Base-by-base conservation (phyloP, 1,140 invertebrate genomes). In the Hestina assimilis region DNA sequence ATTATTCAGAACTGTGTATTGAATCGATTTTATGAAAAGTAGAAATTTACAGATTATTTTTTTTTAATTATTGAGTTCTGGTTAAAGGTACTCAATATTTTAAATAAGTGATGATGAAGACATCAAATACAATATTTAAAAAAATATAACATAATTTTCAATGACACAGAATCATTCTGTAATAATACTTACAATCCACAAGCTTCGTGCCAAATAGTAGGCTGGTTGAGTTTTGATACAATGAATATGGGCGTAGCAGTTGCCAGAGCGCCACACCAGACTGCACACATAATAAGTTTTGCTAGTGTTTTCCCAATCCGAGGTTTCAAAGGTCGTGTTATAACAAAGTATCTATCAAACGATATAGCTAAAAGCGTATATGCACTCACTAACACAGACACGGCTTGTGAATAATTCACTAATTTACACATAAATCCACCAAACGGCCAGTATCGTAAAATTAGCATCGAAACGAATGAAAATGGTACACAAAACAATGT, bases 361-460 rank as follows among this genome's bases (percentile, higher is more conserved):
- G 94, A 95, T 70, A 97, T 96, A 3, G 95, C 95, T 1, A 96
- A 92, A 65, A 97, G 72, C 0, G 95, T 96, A 69, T 96, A 96
- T 1, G 95, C 94, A 69, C 93, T 95, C 12, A 96, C 94, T 33
- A 96, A 90, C 6, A 96, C 95, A 0, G 95, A 94, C 1, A 96
- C 92, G 0, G 93, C 94, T 84, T 95, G 93, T 0, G 93, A 92
- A 73, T 94, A 96, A 79, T 93, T 93, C 40, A 96, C 94, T 6
- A 93, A 83, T 12, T 93, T 91, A 69, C 96, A 97, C 64, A 97
- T 90, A 1, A 92, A 81, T 2, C 74, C 75, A 6, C 95, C 95
- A 70, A 97, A 97, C 0, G 95, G 94, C 95, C 96, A 97, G 68
- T 95, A 93, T 59, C 84, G 74, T 14, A 95, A 82, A 12, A 96